Evolutionary conservation across 2,113 vertebrate species (phyloP).

Genomic region (Microcebus tavaratra): DNA sequence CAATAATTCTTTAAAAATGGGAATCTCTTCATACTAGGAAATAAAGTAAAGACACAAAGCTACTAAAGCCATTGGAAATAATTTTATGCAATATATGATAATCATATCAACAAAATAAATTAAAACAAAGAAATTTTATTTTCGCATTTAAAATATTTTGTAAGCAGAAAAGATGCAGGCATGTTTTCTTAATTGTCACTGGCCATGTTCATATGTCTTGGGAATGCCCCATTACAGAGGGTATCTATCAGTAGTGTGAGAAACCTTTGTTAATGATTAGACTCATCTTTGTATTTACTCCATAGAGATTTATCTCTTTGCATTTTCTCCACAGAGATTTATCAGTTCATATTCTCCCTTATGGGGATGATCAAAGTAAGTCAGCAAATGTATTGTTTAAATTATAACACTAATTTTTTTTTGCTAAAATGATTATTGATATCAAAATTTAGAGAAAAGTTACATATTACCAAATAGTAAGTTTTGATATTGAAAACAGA

Average conservation of each 20-base stretch:
- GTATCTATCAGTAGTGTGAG: neutral
- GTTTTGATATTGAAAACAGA: conserved; percentile 77
- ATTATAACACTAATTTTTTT: conserved; percentile 55
- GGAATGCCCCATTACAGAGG: neutral
- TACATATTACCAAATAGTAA: conserved; percentile 77
- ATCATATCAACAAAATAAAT: neutral
- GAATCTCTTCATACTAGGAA: neutral
- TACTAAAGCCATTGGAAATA: neutral
- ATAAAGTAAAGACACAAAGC: neutral
- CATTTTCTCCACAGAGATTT: neutral
- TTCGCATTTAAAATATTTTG: neutral
- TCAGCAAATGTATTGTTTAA: neutral
- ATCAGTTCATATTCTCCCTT: neutral
- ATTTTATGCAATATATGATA: neutral
- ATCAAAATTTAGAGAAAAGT: conserved; percentile 59
- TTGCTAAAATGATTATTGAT: conserved; percentile 74
- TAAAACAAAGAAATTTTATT: neutral
- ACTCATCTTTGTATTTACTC: neutral
- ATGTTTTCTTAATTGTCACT: neutral
- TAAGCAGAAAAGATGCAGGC: neutral
- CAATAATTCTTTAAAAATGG: neutral
- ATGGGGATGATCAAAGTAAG: neutral
- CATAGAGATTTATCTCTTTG: neutral
- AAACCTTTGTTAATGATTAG: neutral
- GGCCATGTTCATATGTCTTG: neutral